phyloP scores from a whole-genome alignment of 2,888 invertebrate genomes.

The Drosophila nr. perissopoda region DNA sequence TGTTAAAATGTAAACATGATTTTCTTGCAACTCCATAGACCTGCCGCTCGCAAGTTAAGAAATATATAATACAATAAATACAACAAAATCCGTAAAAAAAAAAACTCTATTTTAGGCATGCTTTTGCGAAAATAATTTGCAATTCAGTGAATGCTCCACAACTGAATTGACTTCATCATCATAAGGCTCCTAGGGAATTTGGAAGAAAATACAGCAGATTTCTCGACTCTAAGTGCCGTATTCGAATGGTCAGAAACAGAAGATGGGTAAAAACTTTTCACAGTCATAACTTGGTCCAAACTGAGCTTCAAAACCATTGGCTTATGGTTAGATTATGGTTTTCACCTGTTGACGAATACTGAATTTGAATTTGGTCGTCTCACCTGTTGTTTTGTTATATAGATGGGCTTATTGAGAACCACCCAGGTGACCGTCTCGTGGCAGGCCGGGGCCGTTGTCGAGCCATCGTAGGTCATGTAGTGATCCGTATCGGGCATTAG shows the following conservation, averaged over 20 bases:
- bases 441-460: constrained; percentile 98
- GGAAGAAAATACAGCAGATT: no score
- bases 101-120: neutral
- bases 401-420: constrained; percentile 98
- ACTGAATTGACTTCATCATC: neutral
- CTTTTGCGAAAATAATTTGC: neutral
- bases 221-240: no score
- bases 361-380: constrained; percentile 34
- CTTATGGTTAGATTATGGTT: neutral
- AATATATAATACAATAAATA: no score
- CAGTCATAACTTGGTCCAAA: neutral
- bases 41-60: neutral
- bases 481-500: constrained; percentile 96
- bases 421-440: constrained; percentile 99
- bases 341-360: neutral
- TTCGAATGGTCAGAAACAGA: no score
- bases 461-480: constrained; percentile 99
- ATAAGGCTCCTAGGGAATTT: no score
- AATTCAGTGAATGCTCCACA: neutral
- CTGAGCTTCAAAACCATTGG: neutral
- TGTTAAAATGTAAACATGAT: neutral
- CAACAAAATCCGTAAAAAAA: no score
- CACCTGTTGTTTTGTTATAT: constrained; percentile 98
- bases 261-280: neutral
- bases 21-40: neutral